phyloP scores from a whole-genome alignment of 92 coral and sea anemone genomes.

The Muricea muricata region DNA sequence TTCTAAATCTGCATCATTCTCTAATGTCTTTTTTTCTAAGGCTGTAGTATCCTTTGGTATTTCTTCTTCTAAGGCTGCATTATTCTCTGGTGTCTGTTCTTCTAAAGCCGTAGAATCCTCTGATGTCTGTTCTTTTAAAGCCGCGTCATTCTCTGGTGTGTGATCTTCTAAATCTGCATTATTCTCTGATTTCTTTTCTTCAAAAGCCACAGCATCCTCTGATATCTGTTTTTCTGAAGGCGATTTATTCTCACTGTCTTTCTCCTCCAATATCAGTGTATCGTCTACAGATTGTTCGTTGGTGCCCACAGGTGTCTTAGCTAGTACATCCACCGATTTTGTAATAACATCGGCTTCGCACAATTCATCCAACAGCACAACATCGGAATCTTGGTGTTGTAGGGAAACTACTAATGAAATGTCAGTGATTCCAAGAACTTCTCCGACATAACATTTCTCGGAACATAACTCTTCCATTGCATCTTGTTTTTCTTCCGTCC shows the following conservation, averaged over 20 bases:
- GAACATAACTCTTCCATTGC: constrained; percentile 56
- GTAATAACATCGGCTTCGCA: neutral
- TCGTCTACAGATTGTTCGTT: constrained; percentile 16
- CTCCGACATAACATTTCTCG: constrained; percentile 56
- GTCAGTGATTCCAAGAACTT: constrained; percentile 45
- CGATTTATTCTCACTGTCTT: neutral
- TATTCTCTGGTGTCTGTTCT: neutral
- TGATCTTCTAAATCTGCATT: neutral
- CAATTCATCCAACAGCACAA: neutral
- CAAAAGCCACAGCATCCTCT: neutral
- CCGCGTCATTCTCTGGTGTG: neutral
- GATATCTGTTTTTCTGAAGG: neutral
- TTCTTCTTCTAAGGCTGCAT: neutral
- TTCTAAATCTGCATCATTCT: neutral
- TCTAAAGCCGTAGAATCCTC: neutral
- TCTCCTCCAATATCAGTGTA: neutral
- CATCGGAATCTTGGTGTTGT: constrained; percentile 13
- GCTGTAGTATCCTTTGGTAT: neutral
- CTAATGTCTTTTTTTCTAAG: neutral
- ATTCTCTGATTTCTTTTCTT: neutral
- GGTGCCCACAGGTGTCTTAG: neutral
- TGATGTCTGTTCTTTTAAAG: neutral
- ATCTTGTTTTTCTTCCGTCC: constrained; percentile 69
- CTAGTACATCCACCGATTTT: neutral
- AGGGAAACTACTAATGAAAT: constrained; percentile 49